These are phyloP conservation scores for Trichogramma evanescens DNA, from an alignment of 2,888 invertebrate species.

Conservation along the genomic window DNA sequence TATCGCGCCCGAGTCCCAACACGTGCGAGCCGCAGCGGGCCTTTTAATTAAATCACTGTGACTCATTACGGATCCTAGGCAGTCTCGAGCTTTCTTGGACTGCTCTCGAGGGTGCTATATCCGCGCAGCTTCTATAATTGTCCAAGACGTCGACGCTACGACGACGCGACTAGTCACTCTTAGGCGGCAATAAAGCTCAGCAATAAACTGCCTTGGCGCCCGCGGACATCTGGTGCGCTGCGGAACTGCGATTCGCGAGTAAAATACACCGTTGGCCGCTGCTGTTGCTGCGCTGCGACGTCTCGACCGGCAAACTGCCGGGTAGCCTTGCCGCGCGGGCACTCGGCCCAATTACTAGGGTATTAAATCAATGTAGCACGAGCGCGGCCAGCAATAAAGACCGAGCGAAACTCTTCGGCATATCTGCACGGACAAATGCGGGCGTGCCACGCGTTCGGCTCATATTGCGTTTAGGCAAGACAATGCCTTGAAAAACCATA, in stretches of 20 bases:
- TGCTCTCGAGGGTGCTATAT: constrained; percentile 20
- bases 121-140: constrained; percentile 19
- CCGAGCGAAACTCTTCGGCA: constrained; percentile 27
- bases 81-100: background rate
- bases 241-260: constrained; percentile 4
- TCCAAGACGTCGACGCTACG: constrained; percentile 11
- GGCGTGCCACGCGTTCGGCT: background rate
- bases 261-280: background rate
- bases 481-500: background rate
- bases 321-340: background rate
- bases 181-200: constrained; percentile 19
- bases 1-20: too few species aligned
- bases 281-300: constrained; percentile 16
- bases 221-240: background rate
- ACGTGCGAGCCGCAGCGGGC: background rate
- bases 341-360: constrained; percentile 44
- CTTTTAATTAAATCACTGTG: constrained; percentile 22
- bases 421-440: constrained; percentile 34
- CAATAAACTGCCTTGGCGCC: constrained; percentile 17
- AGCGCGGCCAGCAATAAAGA: constrained; percentile 43
- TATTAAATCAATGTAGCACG: constrained; percentile 47
- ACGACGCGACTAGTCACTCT: constrained; percentile 3
- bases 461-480: too few species aligned
- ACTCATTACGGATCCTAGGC: constrained; percentile 13
- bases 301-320: constrained; percentile 7